Percentiles rank a stretch among this genome's conserved stretches.
phyloP scores from a whole-genome alignment of 2,888 invertebrate genomes.

The Melanostoma scalare region DNA sequence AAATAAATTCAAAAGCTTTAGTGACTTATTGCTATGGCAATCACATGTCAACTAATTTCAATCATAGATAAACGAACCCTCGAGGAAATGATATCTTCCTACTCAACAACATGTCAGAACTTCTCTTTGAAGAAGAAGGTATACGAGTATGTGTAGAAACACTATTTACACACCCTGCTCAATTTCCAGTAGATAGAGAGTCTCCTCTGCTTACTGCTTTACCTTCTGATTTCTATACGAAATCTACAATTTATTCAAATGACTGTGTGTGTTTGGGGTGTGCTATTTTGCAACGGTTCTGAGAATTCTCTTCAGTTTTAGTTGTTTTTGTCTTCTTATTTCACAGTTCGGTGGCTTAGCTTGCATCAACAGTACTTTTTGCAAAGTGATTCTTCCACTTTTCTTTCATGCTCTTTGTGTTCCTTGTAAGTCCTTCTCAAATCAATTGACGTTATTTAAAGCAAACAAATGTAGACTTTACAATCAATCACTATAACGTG shows the following conservation, averaged over 20 bases:
- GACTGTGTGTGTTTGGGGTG: neutral
- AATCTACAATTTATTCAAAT: constrained; percentile 37
- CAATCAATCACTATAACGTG: constrained; percentile 43
- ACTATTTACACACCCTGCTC: constrained; percentile 7
- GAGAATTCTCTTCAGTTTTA: constrained; percentile 1
- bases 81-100: constrained; percentile 21
- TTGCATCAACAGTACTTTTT: constrained; percentile 18
- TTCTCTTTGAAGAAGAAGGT: neutral
- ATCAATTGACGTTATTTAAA: constrained; percentile 53
- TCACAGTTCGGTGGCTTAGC: constrained; percentile 15
- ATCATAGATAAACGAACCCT: constrained; percentile 16
- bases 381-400: constrained; percentile 21
- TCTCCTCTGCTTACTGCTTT: neutral
- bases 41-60: constrained; percentile 36
- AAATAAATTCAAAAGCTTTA: constrained; percentile 32
- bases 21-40: constrained; percentile 19
- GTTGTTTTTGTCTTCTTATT: constrained; percentile 1
- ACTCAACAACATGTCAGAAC: constrained; percentile 29
- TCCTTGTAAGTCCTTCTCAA: constrained; percentile 15
- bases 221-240: neutral
- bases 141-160: constrained; percentile 4
- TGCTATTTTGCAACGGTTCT: neutral
- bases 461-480: constrained; percentile 39
- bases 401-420: neutral
- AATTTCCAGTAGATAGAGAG: constrained; percentile 10